Conservation (phyloP, 2,113 vertebrate species). For the Notothenia coriiceps region DNA sequence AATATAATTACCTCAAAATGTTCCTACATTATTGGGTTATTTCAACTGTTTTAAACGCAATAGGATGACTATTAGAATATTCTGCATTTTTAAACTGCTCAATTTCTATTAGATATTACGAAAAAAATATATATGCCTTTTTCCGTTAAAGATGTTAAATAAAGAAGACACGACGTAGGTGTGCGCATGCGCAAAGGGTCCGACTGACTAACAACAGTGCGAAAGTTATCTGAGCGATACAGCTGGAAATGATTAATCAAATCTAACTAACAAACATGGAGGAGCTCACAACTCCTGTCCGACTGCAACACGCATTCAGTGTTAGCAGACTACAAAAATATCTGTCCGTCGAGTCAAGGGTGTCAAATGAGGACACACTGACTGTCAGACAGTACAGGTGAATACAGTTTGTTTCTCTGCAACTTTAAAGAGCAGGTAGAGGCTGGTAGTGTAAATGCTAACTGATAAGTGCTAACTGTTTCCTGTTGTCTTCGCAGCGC, state of each 20-base stretch:
- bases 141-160: too few species aligned
- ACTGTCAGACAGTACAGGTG: conserved; percentile 89
- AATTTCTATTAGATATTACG: neutral
- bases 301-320: conserved; percentile 86
- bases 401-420: conserved; percentile 1
- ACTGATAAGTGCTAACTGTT: neutral
- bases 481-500: conserved; percentile 74
- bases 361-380: conserved; percentile 75
- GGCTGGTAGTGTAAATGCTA: neutral
- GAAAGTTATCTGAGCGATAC: neutral
- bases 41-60: rapidly evolving
- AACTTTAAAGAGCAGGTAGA: too few species aligned
- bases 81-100: neutral
- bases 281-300: conserved; percentile 77
- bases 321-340: conserved; percentile 82
- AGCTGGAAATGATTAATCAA: conserved; percentile 41
- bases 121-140: neutral
- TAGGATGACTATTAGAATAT: rapidly evolving
- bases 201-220: neutral
- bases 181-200: conserved; percentile 32
- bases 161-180: neutral
- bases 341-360: conserved; percentile 73
- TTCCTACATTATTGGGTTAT: conserved; percentile 17
- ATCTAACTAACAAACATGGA: conserved; percentile 66
- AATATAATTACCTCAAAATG: rapidly evolving